A percentile compares a stretch with the other conserved stretches of the same genome.
Conservation (phyloP, 1,140 invertebrate genomes). For the Zaprionus gabonicus region DNA sequence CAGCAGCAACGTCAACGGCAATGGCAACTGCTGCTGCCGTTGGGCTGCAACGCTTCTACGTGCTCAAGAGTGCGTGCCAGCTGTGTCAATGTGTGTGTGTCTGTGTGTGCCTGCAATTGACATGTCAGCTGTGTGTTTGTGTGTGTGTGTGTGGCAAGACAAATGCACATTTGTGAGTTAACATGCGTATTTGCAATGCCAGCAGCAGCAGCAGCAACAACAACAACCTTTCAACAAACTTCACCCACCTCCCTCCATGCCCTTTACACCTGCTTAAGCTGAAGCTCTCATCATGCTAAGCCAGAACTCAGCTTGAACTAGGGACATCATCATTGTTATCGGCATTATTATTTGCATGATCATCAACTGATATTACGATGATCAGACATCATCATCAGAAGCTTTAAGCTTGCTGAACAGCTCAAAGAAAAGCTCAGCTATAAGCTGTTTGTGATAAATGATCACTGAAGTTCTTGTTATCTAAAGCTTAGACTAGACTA, state of each 20-base stretch:
- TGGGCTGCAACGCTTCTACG: slow-evolving; percentile 24
- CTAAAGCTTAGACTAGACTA: too few species aligned
- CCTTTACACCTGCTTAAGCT: neutral
- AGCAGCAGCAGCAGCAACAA: slow-evolving; percentile 1
- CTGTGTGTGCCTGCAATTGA: slow-evolving; percentile 56
- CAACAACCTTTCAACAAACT: slow-evolving; percentile 2
- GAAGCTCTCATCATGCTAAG: too few species aligned
- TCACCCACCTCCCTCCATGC: neutral
- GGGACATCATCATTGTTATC: too few species aligned
- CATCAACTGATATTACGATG: too few species aligned
- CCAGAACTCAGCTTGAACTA: too few species aligned
- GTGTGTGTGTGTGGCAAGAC: slow-evolving; percentile 54
- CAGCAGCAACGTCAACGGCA: neutral
- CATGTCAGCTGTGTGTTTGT: slow-evolving; percentile 48
- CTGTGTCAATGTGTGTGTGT: slow-evolving; percentile 11
- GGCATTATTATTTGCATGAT: too few species aligned
- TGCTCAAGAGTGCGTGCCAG: slow-evolving; percentile 46
- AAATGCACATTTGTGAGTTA: slow-evolving; percentile 72
- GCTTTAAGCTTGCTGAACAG: too few species aligned
- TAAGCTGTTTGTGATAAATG: neutral
- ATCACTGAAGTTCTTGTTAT: too few species aligned
- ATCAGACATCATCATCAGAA: too few species aligned
- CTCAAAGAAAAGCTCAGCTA: neutral
- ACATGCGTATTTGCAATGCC: slow-evolving; percentile 61
- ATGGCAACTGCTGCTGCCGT: slow-evolving; percentile 2